phyloP scores from a whole-genome alignment of 2,113 vertebrate genomes.

The Sterna hirundo region DNA sequence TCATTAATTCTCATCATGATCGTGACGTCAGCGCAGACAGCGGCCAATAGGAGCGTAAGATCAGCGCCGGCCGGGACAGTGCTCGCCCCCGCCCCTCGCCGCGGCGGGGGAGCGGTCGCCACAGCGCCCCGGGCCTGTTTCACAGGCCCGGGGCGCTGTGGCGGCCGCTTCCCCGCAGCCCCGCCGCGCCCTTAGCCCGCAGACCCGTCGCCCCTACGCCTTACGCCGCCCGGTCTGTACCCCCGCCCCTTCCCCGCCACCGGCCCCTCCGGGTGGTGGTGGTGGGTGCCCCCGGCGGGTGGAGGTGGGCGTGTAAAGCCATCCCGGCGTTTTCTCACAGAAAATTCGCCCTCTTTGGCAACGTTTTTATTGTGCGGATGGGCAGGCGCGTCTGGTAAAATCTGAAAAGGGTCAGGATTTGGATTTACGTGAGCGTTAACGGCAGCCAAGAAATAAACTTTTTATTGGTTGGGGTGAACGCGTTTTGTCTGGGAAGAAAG shows the following conservation, averaged over 20 bases:
- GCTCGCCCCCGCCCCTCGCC: constrained; percentile 60
- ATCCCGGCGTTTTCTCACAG: rapidly evolving
- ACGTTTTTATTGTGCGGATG: rapidly evolving
- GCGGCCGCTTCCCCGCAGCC: not conserved
- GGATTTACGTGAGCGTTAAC: rapidly evolving
- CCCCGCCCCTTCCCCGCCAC: too few species aligned
- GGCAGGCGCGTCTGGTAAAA: not conserved
- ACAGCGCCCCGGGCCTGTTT: not conserved
- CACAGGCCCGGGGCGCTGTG: too few species aligned
- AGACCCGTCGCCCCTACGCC: not conserved
- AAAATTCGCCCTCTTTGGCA: rapidly evolving
- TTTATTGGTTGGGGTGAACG: rapidly evolving
- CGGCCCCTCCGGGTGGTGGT: not conserved
- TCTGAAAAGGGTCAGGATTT: not conserved
- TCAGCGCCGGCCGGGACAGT: constrained; percentile 78
- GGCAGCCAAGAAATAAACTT: not conserved
- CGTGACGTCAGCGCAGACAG: constrained; percentile 91
- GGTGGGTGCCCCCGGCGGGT: not conserved
- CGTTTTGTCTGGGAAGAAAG: rapidly evolving
- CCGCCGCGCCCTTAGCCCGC: not conserved
- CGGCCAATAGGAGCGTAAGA: constrained; percentile 84
- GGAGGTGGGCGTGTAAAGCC: not conserved
- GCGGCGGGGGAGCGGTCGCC: not conserved
- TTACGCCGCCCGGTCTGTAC: too few species aligned
- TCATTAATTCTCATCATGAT: constrained; percentile 99